Evolutionary conservation across 2,113 vertebrate species (phyloP), one percentile per base, ranked within the genome.

Genomic region (Eulemur rufifrons): DNA sequence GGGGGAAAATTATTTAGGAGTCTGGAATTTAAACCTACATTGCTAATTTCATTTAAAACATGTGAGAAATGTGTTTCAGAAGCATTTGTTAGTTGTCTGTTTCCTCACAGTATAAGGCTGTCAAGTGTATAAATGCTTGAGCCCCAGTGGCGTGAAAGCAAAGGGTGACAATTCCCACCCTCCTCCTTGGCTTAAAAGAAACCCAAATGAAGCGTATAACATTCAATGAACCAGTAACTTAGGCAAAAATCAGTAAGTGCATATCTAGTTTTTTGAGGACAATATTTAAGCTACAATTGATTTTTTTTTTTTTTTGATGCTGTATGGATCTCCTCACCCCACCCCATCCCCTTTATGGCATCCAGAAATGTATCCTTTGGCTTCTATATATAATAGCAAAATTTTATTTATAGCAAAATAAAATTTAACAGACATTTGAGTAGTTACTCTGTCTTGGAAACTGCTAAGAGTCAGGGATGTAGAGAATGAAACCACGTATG

Each of bases 331-430:
- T 78, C 50, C 20, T 78, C 32, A n/a, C 34, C 50, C 50, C 42
- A 29, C 15, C 1, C 6, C 27, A 29, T 27, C 61, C 61, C 10
- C 78, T 96, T 76, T 52, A 56, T 92, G 8, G 29, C 54, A 12
- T 73, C 42, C 54, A 59, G 78, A 93, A 78, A 77, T 66, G 5
- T 45, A 32, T 59, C 54, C 29, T 90, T 92, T 91, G 66, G 20
- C 27, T 86, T 63, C n/a, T 21, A 4, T n/a, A 32, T 47, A 68
- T 25, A 81, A 37, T 21, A 95, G 64, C 59, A 94, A 84, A 71
- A 59, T 82, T 50, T 85, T 90, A 78, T 59, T 61, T 69, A 39
- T 29, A 90, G 34, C 64, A 91, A 93, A 97, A 84, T 80, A 50
- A 87, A 93, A 76, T 45, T 83, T 42, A 64, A 7, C 34, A 95